phyloP scores from a whole-genome alignment of 1,140 invertebrate species.

The Leptinotarsa defecta region DNA sequence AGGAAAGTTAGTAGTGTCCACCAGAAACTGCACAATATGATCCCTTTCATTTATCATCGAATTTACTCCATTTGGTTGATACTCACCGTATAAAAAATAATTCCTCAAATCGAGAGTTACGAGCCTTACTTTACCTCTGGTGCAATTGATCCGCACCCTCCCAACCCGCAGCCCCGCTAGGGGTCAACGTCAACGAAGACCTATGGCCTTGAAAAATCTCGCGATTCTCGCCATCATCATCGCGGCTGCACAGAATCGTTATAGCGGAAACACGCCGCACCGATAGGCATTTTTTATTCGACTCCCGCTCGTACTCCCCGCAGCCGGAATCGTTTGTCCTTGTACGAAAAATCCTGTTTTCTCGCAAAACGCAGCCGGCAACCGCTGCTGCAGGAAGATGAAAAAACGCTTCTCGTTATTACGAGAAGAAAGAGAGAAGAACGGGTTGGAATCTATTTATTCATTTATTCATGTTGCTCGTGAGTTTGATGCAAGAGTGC shows the following conservation, averaged over 20 bases:
- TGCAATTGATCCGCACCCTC: conserved; percentile 4
- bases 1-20: too few relatives aligned
- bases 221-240: conserved; percentile 23
- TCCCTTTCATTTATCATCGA: too few relatives aligned
- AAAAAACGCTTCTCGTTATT: neutral
- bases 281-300: conserved; percentile 16
- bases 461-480: neutral
- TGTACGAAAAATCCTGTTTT: conserved; percentile 24
- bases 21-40: too few relatives aligned
- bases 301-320: neutral
- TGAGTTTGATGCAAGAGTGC: neutral
- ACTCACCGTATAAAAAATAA: too few relatives aligned
- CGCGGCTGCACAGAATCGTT: conserved; percentile 10
- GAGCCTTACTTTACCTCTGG: neutral
- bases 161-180: conserved; percentile 13
- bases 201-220: conserved; percentile 24
- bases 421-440: neutral
- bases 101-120: too few relatives aligned
- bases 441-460: conserved; percentile 13
- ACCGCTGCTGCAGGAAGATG: neutral
- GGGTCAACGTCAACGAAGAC: conserved; percentile 19
- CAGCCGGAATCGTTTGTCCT: conserved; percentile 17
- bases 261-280: conserved; percentile 23
- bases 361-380: conserved; percentile 10
- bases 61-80: too few relatives aligned